phyloP scores from a whole-genome alignment of 2,888 invertebrate genomes.

The Heliconius hortense region DNA sequence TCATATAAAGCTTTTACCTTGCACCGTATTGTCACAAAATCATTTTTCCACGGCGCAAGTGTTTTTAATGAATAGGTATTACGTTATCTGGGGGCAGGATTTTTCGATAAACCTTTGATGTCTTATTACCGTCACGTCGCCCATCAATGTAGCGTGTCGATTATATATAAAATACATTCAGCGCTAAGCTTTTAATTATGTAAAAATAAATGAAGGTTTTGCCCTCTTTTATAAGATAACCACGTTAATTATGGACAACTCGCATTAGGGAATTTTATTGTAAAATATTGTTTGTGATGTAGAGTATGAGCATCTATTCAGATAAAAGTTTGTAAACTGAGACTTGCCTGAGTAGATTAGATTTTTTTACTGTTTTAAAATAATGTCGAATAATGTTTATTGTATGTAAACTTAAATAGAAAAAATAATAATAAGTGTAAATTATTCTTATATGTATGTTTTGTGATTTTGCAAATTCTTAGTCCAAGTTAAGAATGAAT shows the following conservation, averaged over 20 bases:
- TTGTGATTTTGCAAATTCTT: no score
- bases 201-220: slow-evolving; percentile 33
- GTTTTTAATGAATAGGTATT: slow-evolving; percentile 78
- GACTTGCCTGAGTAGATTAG: no score
- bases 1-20: slow-evolving; percentile 45
- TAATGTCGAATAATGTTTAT: no score
- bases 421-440: no score
- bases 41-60: slow-evolving; percentile 68
- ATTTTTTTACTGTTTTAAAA: no score
- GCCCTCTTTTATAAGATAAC: slow-evolving; percentile 41
- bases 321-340: neutral
- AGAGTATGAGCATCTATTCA: neutral
- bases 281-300: neutral
- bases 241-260: slow-evolving; percentile 29
- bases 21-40: slow-evolving; percentile 50
- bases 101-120: slow-evolving; percentile 72
- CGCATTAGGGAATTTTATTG: neutral
- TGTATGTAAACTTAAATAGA: no score
- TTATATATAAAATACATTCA: slow-evolving; percentile 70
- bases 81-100: slow-evolving; percentile 65
- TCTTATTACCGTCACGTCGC: slow-evolving; percentile 67
- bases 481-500: no score
- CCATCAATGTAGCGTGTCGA: slow-evolving; percentile 58
- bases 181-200: slow-evolving; percentile 69
- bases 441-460: no score